Percentiles rank a stretch among this genome's conserved stretches.
Evolutionary conservation across 2,888 invertebrate species (phyloP).

Genomic region (Ommatoiulus sabulosus): DNA sequence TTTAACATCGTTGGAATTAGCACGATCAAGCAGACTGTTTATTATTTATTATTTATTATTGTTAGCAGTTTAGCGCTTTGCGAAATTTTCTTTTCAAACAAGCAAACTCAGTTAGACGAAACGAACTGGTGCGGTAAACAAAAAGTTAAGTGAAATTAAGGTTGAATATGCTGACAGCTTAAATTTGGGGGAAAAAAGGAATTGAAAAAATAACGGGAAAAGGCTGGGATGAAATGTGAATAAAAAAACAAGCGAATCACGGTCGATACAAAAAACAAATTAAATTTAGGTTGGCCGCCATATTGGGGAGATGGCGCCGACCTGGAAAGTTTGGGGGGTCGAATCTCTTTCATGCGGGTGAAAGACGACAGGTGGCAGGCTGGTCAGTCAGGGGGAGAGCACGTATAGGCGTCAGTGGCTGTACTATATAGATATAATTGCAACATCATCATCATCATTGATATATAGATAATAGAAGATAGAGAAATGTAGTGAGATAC

Average conservation of each 20-base stretch:
- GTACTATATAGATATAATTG: slow-evolving; percentile 19
- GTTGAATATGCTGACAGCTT: neutral
- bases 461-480: neutral
- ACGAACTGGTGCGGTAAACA: neutral
- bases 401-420: slow-evolving; percentile 57
- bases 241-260: neutral
- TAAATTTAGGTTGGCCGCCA: neutral
- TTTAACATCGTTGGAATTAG: neutral
- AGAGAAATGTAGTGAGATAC: slow-evolving; percentile 8
- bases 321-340: neutral
- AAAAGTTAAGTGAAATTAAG: neutral
- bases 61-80: slow-evolving; percentile 31
- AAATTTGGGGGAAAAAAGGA: neutral
- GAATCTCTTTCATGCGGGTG: slow-evolving; percentile 9
- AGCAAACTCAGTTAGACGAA: neutral
- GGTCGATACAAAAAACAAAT: neutral
- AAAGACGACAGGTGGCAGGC: slow-evolving; percentile 57
- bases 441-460: slow-evolving; percentile 45
- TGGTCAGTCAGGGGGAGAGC: slow-evolving; percentile 55
- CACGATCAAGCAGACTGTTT: slow-evolving; percentile 27
- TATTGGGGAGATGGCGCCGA: neutral
- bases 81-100: neutral
- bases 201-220: neutral
- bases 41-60: neutral
- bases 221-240: neutral